Percentiles rank a stretch among this genome's conserved stretches.
phyloP scores from a whole-genome alignment of 1,140 invertebrate genomes.

The Ganaspis sp. region DNA sequence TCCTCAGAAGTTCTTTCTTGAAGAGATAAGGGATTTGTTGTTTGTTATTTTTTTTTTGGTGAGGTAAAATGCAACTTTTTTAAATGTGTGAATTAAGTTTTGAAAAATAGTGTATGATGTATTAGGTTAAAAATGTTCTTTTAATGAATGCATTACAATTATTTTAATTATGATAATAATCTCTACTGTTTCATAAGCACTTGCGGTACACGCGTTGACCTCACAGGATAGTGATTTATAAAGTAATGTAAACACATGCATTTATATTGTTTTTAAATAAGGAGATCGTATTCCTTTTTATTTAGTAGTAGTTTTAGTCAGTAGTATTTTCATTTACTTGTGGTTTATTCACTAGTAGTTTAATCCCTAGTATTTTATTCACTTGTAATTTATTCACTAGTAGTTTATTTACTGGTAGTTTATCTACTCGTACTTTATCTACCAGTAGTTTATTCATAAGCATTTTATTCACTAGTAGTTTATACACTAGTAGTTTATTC shows the following conservation, averaged over 20 bases:
- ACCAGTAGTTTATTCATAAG: too few species aligned
- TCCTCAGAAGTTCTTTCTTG: neutral
- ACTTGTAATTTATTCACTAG: too few species aligned
- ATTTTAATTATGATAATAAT: constrained; percentile 27
- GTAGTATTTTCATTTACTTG: too few species aligned
- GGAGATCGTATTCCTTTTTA: neutral
- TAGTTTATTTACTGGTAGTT: too few species aligned
- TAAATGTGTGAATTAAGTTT: too few species aligned
- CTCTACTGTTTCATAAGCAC: constrained; percentile 26
- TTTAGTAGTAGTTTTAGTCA: constrained; percentile 1
- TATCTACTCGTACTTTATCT: too few species aligned
- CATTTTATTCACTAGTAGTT: too few species aligned
- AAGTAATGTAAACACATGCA: neutral
- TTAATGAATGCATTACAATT: constrained; percentile 4
- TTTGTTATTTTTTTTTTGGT: neutral
- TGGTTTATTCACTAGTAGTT: too few species aligned
- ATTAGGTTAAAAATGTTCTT: neutral
- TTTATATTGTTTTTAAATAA: neutral
- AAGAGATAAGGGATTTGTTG: neutral
- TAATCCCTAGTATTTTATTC: too few species aligned
- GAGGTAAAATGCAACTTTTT: too few species aligned
- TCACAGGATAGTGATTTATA: constrained; percentile 14
- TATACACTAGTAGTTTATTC: too few species aligned
- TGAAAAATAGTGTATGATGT: neutral
- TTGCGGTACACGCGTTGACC: constrained; percentile 16